Evolutionary conservation across 2,113 vertebrate genomes (phyloP).

Genomic region (Numenius arquata): DNA sequence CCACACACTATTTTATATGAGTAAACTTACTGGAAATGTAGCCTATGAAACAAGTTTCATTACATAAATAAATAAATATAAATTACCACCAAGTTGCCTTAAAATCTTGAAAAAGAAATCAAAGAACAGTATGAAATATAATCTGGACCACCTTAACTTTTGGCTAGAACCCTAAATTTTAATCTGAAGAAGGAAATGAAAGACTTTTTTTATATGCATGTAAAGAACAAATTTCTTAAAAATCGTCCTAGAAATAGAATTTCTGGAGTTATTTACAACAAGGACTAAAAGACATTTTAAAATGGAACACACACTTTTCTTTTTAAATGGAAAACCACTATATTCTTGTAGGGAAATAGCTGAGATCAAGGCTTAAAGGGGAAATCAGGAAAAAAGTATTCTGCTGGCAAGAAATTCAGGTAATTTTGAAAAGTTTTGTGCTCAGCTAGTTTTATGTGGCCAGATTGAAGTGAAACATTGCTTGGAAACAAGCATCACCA

Average conservation of each 20-base stretch:
- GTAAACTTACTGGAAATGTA: slow-evolving; percentile 40
- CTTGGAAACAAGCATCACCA: not conserved
- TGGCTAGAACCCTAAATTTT: not conserved
- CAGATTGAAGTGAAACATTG: slow-evolving; percentile 10
- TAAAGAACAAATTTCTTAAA: slow-evolving; percentile 9
- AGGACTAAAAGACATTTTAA: slow-evolving; percentile 11
- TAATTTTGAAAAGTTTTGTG: slow-evolving; percentile 19
- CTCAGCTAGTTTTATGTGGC: not conserved
- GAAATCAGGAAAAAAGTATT: not conserved
- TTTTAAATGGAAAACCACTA: slow-evolving; percentile 28
- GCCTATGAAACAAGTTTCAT: not conserved
- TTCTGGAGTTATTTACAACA: slow-evolving; percentile 26
- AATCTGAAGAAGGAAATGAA: slow-evolving; percentile 55
- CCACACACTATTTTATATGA: not conserved
- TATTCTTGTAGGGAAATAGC: not conserved
- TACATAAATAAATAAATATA: slow-evolving; percentile 8
- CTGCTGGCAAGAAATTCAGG: slow-evolving; percentile 20
- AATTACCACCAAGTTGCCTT: not conserved
- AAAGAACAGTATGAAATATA: not conserved
- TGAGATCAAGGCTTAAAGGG: not conserved
- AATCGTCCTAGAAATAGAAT: slow-evolving; percentile 52
- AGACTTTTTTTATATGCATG: slow-evolving; percentile 39
- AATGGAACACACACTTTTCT: slow-evolving; percentile 28
- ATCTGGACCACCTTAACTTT: not conserved
- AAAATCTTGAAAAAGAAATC: not conserved